Percentiles rank a stretch among this genome's conserved stretches.
Evolutionary conservation across 2,888 invertebrate genomes (phyloP).

Genomic region (Rotaria socialis): DNA sequence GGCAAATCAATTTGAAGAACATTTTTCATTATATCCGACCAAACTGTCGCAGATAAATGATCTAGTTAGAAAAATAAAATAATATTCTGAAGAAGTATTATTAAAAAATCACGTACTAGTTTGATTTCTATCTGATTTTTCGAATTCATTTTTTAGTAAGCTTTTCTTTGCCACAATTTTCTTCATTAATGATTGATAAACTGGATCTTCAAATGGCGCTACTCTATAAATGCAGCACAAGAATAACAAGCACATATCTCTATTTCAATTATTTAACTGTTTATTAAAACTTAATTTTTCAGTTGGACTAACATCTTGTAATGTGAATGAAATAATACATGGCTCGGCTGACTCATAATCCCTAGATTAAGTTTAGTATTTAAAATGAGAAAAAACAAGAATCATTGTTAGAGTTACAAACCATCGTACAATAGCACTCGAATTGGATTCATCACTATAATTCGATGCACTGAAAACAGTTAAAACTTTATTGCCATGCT

Average conservation of each 20-base stretch:
- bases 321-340: background rate
- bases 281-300: constrained; percentile 6
- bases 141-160: background rate
- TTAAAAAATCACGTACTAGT: background rate
- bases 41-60: background rate
- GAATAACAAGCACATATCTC: background rate
- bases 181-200: background rate
- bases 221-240: background rate
- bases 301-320: background rate
- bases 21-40: background rate
- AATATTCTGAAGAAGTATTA: background rate
- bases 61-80: background rate
- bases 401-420: background rate
- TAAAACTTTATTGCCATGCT: background rate
- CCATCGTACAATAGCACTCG: background rate
- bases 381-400: background rate
- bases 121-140: background rate
- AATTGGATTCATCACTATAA: background rate
- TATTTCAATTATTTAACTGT: background rate
- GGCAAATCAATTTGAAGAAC: background rate
- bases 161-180: background rate
- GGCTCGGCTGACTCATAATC: background rate
- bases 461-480: background rate
- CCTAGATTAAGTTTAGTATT: background rate
- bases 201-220: background rate